Evolutionary conservation across 1,140 invertebrate species (phyloP), one percentile per base, ranked within the genome.

Genomic region (Pemphigus obesinymphae): DNA sequence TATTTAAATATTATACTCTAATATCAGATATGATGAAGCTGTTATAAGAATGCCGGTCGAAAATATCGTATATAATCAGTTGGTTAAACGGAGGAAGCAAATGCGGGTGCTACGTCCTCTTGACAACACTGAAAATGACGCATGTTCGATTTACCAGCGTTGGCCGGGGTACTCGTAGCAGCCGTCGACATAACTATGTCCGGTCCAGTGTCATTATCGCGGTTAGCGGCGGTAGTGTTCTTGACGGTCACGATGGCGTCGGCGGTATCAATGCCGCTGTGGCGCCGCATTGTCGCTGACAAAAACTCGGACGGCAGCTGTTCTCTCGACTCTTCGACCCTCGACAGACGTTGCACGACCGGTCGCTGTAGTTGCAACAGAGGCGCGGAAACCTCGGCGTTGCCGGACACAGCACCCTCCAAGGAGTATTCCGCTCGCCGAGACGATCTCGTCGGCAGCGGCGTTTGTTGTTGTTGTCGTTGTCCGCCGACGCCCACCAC

Each of bases 151-250:
- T n/a, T 70, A 70, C 68, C 68, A 3, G 68, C 8, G 15, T 43
- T 8, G 15, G 40, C 13, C 37, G 17, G 13, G n/a, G n/a, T n/a
- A n/a, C n/a, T n/a, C 13, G 40, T 45, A 11, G 37, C 13, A 5
- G 68, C 40, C 13, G 68, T 70, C 6, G 68, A 70, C 68, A 70
- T 70, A 13, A 70, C 68, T 13, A 70, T 29, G 40, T 70, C 68
- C 23, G 68, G 68, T 2, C 68, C 68, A 1, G 11, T 17, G 10
- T 8, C 66, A 6, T 26, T 29, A 5, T 43, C 40, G 13, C 37
- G 68, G n/a, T 23, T 11, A 2, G 5, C n/a, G n/a, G 0, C 34
- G 5, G n/a, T 29, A 13, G 3, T n/a, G 17, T 34, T 37, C 10
- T 23, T 37, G 31, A 70, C n/a, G 20, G 29, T n/a, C 37, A 17